Conservation (phyloP, 2,113 vertebrate species). For the Agapornis roseicollis region DNA sequence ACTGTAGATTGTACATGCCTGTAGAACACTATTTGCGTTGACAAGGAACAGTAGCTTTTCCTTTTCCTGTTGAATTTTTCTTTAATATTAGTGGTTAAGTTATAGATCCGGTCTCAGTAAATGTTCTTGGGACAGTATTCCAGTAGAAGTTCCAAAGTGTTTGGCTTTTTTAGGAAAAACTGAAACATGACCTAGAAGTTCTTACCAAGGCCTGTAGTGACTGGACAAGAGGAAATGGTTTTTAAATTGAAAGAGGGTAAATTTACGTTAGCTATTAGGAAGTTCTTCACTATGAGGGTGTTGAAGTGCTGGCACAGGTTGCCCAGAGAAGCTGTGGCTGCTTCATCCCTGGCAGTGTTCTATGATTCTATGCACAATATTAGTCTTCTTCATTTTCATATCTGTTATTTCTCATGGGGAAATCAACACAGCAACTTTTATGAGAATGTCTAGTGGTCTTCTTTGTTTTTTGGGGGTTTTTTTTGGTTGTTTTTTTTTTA, state of each 20-base stretch:
- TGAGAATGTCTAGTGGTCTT: neutral
- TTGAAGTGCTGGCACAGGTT: neutral
- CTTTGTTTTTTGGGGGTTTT: neutral
- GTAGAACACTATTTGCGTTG: neutral
- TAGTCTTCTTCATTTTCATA: neutral
- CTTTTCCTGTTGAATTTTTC: neutral
- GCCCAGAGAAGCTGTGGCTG: neutral
- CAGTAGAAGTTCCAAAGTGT: too few species aligned
- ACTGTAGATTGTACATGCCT: neutral
- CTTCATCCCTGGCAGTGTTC: neutral
- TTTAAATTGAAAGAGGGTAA: neutral
- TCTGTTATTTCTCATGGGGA: neutral
- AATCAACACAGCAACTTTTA: neutral
- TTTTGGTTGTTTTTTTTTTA: too few species aligned
- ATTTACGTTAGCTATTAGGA: neutral
- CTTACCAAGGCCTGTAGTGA: neutral
- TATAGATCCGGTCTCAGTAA: neutral
- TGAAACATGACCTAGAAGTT: neutral
- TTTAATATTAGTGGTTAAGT: neutral
- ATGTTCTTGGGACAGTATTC: neutral
- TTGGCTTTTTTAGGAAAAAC: neutral
- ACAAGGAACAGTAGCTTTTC: neutral
- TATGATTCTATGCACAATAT: neutral
- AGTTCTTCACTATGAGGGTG: neutral
- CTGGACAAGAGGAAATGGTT: neutral